A percentile compares a stretch with the other conserved stretches of the same genome.
phyloP scores from a whole-genome alignment of 2,888 invertebrate genomes.

The Mimumesa dahlbomi region DNA sequence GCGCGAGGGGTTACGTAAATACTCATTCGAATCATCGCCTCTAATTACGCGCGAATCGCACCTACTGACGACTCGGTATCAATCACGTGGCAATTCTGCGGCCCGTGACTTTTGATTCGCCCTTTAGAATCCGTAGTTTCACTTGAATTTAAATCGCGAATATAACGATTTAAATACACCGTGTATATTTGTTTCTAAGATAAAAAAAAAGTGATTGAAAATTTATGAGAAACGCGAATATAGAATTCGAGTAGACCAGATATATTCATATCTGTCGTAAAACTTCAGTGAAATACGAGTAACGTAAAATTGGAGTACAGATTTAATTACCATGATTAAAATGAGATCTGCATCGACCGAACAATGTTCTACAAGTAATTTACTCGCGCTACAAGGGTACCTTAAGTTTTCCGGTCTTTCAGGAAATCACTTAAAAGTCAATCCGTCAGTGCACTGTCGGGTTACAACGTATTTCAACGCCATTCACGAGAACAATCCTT shows the following conservation, averaged over 20 bases:
- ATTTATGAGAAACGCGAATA: too few relatives aligned
- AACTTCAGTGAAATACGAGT: too few relatives aligned
- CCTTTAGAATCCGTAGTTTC: too few relatives aligned
- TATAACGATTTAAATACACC: too few relatives aligned
- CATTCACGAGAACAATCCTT: conserved; percentile 33
- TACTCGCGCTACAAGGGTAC: neutral
- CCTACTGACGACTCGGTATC: neutral
- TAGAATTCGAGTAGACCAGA: too few relatives aligned
- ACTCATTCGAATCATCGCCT: conserved; percentile 34
- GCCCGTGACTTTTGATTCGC: neutral
- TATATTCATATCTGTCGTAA: too few relatives aligned
- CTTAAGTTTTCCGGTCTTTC: conserved; percentile 1
- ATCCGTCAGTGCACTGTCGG: conserved; percentile 15
- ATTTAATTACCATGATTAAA: too few relatives aligned
- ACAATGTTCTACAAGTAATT: too few relatives aligned
- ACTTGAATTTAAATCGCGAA: neutral
- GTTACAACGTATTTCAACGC: conserved; percentile 16
- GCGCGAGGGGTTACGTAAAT: conserved; percentile 18
- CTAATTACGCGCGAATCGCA: conserved; percentile 37
- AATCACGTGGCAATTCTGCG: neutral
- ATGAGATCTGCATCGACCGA: too few relatives aligned
- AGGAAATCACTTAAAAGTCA: conserved; percentile 29
- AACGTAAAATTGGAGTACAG: too few relatives aligned
- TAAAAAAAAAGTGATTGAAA: too few relatives aligned
- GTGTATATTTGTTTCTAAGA: too few relatives aligned